Evolutionary conservation across 2,888 invertebrate genomes (phyloP).

Genomic region (Linyphia triangularis): DNA sequence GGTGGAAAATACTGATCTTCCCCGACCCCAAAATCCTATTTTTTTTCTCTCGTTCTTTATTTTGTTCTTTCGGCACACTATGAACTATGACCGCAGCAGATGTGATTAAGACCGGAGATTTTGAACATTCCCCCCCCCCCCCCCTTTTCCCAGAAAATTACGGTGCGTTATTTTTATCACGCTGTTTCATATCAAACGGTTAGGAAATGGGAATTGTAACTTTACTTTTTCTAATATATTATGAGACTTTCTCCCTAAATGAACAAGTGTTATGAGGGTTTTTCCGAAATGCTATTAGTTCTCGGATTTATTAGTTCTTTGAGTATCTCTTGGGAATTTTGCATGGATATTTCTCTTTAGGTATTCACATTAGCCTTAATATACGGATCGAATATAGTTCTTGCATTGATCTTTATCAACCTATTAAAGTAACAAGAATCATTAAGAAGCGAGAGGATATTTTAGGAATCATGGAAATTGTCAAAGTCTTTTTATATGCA

Average conservation of each 20-base stretch:
- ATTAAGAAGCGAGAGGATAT: no score
- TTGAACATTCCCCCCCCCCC: neutral
- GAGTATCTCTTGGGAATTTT: neutral
- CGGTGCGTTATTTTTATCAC: neutral
- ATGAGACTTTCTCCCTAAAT: neutral
- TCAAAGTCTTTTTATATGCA: no score
- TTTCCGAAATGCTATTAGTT: neutral
- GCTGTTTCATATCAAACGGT: neutral
- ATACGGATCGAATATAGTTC: no score
- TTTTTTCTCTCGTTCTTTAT: conserved; percentile 16
- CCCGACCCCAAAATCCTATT: neutral
- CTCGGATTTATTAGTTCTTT: neutral
- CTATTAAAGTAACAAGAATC: no score
- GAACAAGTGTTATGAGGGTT: neutral
- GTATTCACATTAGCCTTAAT: no score
- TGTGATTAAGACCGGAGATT: conserved; percentile 52
- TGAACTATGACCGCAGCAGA: conserved; percentile 56
- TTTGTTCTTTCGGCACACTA: neutral
- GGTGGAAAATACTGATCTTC: conserved; percentile 23
- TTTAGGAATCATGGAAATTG: no score
- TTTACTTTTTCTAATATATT: neutral
- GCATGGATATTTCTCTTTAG: neutral
- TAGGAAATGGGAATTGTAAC: neutral
- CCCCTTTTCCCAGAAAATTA: conserved; percentile 24
- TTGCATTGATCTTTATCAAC: no score